A percentile compares a stretch with the other conserved stretches of the same genome.
Evolutionary conservation across 2,113 vertebrate species (phyloP).

Genomic region (Naja naja): DNA sequence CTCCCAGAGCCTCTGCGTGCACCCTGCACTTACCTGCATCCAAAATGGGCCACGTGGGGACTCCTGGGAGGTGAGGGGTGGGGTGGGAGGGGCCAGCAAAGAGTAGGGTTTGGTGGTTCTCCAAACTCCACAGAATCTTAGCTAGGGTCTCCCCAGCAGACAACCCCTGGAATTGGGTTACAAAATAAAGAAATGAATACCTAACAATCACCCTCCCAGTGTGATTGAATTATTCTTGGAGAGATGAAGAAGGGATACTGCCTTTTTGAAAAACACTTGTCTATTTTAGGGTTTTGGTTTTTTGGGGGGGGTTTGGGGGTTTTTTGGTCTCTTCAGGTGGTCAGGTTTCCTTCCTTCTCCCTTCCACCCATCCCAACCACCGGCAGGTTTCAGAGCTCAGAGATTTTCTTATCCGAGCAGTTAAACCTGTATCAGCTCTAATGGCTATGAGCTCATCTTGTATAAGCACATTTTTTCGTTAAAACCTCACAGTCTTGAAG

Average conservation of each 20-base stretch:
- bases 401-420: conserved; percentile 69
- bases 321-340: conserved; percentile 30
- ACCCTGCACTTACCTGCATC: no score
- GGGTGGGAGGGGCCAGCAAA: no score
- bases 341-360: background rate
- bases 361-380: background rate
- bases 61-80: no score
- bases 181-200: conserved; percentile 24
- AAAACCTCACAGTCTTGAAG: conserved; percentile 72
- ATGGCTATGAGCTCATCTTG: conserved; percentile 81
- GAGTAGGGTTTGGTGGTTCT: no score
- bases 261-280: conserved; percentile 22
- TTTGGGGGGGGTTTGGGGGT: no score
- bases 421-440: conserved; percentile 81
- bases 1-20: no score
- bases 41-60: no score
- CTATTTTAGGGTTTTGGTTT: background rate
- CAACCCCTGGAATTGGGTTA: conserved; percentile 3
- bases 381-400: conserved; percentile 59
- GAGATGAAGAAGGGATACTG: background rate
- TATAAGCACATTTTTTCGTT: conserved; percentile 80
- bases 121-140: no score
- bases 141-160: no score
- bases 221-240: conserved; percentile 9
- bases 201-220: conserved; percentile 30